phyloP scores from a whole-genome alignment of 2,888 invertebrate species.

The Campoletis raptor region DNA sequence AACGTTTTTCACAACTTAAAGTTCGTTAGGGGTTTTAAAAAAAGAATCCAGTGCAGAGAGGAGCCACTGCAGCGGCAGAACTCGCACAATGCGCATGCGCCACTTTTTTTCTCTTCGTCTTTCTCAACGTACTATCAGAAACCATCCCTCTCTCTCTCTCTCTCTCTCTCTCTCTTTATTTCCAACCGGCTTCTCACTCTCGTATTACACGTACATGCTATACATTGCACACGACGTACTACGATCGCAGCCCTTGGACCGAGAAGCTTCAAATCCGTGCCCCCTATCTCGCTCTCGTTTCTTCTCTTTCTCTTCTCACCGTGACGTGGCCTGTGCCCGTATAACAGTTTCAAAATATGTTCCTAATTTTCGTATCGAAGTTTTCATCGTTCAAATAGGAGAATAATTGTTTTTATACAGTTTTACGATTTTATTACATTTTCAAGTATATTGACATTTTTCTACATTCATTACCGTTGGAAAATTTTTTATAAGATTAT shows the following conservation, averaged over 20 bases:
- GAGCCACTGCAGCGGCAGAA: conserved; percentile 24
- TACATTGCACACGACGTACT: conserved; percentile 8
- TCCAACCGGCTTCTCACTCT: conserved; percentile 7
- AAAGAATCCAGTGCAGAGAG: conserved; percentile 12
- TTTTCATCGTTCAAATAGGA: background rate
- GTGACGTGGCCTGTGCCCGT: background rate
- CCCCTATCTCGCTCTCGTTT: background rate
- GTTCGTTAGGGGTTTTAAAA: conserved; percentile 5
- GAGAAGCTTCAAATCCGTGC: conserved; percentile 1
- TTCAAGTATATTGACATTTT: background rate
- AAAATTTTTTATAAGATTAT: no score
- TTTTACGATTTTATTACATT: background rate
- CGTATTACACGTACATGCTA: conserved; percentile 20
- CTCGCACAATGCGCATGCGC: conserved; percentile 11
- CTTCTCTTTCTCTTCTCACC: conserved; percentile 9
- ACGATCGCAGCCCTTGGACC: conserved; percentile 8
- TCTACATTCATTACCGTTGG: background rate
- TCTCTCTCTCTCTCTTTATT: background rate
- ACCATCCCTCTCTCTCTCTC: background rate
- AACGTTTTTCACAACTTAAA: conserved; percentile 31
- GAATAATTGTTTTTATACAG: background rate
- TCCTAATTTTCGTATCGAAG: background rate
- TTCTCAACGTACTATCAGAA: background rate
- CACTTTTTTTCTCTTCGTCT: background rate
- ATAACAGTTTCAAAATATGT: background rate